phyloP scores from a whole-genome alignment of 2,888 invertebrate species.

The Carcina quercana region DNA sequence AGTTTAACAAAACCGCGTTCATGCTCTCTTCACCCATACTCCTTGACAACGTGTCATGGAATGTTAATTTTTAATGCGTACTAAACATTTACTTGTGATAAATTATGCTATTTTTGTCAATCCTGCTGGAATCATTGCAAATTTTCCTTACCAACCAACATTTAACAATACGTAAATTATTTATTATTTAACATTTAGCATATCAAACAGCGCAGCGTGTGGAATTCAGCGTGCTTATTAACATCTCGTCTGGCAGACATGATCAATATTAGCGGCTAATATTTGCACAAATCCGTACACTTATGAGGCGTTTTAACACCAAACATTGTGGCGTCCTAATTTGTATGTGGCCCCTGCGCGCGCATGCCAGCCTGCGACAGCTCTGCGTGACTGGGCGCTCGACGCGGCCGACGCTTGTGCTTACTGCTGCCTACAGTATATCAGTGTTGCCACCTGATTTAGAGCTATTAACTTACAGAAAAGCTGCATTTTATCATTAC shows the following conservation, averaged over 20 bases:
- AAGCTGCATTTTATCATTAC: no score
- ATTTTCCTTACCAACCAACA: not conserved
- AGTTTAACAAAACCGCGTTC: no score
- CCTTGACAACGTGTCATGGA: no score
- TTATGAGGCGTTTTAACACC: conserved; percentile 62
- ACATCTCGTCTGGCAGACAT: conserved; percentile 48
- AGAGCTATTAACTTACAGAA: no score
- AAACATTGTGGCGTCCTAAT: conserved; percentile 47
- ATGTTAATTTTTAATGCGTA: no score
- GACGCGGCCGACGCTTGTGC: conserved; percentile 1
- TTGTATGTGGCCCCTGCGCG: conserved; percentile 31
- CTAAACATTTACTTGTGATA: no score
- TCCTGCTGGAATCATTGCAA: no score
- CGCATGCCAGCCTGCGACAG: conserved; percentile 2
- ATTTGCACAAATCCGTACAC: conserved; percentile 60
- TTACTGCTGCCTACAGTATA: no score
- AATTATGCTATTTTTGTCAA: no score
- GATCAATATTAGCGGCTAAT: conserved; percentile 52
- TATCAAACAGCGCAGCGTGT: no score
- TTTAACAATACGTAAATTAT: conserved; percentile 25
- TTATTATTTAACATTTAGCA: conserved; percentile 29
- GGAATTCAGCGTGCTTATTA: conserved; percentile 42
- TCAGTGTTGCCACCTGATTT: no score
- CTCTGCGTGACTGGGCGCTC: conserved; percentile 13
- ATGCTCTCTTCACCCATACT: no score